Evolutionary conservation across 2,888 invertebrate genomes (phyloP), one percentile per base, ranked within the genome.

Genomic region (Ecdyonurus torrentis): DNA sequence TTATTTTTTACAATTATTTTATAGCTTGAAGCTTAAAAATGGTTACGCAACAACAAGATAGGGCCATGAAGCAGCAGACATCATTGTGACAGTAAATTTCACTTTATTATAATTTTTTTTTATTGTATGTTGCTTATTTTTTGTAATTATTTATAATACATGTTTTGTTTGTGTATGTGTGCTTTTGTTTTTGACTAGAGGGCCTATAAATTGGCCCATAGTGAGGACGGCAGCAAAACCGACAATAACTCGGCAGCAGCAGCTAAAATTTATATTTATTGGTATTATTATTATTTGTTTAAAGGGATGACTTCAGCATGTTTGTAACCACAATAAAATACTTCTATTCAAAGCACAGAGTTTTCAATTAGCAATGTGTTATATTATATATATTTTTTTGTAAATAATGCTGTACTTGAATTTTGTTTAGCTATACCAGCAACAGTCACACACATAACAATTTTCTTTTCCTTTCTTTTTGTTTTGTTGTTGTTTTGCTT

Each of bases 251-350:
- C 37, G 37, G 37, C 37, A 37, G 37, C 37, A 15, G 37, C 37
- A 37, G 37, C 37, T 5, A 37, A 5, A 37, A 37, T 5, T 37
- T 37, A 37, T 10, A 37, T 37, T n/a, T n/a, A n/a, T n/a, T n/a
- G n/a, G n/a, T n/a, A n/a, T n/a, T n/a, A n/a, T n/a, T n/a, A n/a
- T n/a, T n/a, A n/a, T n/a, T n/a, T n/a, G 15, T 10, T 37, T 37
- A 10, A 10, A 37, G 37, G 37, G 37, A 37, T 37, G 37, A 37
- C 15, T 37, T 37, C 37, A 37, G 37, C 37, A 37, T 15, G 37
- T 37, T n/a, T 37, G 58, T 58, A 58, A 62, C 37, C 25, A 62
- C 58, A 58, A 62, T 58, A 23, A 58, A 62, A 62, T 55, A 60
- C 37, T 37, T 58, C 58, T 37, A 62, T 37, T 58, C 25, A 55